Percentiles rank a stretch among this genome's conserved stretches.
phyloP scores from a whole-genome alignment of 92 coral and sea anemone genomes.

The Actinostola sp. region DNA sequence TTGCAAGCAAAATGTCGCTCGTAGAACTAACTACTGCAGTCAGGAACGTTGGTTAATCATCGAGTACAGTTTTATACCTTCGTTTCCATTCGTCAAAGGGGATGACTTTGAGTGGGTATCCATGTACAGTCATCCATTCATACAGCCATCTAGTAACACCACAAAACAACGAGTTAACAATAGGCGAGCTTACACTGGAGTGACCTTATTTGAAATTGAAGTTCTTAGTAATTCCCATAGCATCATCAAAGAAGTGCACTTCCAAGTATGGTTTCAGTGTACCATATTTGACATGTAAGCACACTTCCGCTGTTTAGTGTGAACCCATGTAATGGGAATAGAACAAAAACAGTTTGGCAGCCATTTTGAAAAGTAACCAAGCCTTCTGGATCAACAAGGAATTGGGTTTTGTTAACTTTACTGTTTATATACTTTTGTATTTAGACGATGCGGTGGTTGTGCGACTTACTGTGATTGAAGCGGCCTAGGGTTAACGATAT shows the following conservation, averaged over 20 bases:
- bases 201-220: not conserved
- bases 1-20: no score
- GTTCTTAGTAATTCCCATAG: not conserved
- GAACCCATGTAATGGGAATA: no score
- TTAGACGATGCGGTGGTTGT: not conserved
- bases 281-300: no score
- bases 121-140: conserved; percentile 86
- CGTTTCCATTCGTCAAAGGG: conserved; percentile 74
- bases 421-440: not conserved
- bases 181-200: not conserved
- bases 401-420: no score
- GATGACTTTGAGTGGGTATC: conserved; percentile 70
- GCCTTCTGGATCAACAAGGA: no score
- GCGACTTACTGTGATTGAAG: conserved; percentile 70
- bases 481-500: conserved; percentile 77
- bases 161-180: not conserved
- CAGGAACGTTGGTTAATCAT: no score
- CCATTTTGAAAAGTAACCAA: no score
- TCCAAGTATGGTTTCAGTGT: no score
- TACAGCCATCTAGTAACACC: conserved; percentile 71
- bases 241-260: no score
- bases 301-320: no score
- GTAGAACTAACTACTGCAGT: no score
- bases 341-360: no score
- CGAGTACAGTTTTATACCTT: conserved; percentile 51